Conservation (phyloP, 2,797 vertebrate species). For the Tolypeutes matacus region DNA sequence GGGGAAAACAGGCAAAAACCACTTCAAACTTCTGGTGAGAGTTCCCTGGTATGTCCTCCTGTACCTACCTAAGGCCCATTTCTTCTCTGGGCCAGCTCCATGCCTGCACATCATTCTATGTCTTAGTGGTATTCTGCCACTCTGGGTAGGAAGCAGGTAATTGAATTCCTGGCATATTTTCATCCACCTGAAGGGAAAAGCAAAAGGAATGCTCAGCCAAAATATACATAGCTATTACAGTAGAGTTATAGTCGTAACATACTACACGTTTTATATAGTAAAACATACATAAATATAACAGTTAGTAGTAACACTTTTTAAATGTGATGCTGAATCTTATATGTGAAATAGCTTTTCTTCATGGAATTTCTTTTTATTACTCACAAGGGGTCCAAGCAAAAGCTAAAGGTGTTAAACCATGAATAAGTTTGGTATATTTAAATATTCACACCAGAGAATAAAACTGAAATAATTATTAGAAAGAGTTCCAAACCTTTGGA, state of each 20-base stretch:
- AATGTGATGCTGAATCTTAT: background rate
- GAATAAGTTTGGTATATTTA: conserved; percentile 13
- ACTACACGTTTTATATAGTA: no score
- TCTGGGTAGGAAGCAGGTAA: conserved; percentile 8
- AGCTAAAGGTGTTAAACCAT: background rate
- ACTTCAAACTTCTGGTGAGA: background rate
- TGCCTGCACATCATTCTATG: background rate
- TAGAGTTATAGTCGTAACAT: background rate
- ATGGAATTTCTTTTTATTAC: conserved; percentile 22
- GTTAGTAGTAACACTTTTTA: background rate
- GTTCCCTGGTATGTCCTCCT: background rate
- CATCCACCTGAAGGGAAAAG: conserved; percentile 34
- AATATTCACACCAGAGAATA: background rate
- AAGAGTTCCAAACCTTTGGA: background rate
- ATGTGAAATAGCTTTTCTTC: background rate
- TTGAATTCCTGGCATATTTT: conserved; percentile 43
- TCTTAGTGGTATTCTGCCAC: background rate
- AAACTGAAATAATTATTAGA: conserved; percentile 8
- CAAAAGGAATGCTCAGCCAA: background rate
- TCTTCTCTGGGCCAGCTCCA: background rate
- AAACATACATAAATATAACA: background rate
- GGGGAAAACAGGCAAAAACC: background rate
- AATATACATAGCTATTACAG: background rate
- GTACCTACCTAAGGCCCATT: background rate
- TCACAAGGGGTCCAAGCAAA: conserved; percentile 41